Evolutionary conservation across 2,888 invertebrate species (phyloP), one percentile per base, ranked within the genome.

Genomic region (Drosophila tripunctata): DNA sequence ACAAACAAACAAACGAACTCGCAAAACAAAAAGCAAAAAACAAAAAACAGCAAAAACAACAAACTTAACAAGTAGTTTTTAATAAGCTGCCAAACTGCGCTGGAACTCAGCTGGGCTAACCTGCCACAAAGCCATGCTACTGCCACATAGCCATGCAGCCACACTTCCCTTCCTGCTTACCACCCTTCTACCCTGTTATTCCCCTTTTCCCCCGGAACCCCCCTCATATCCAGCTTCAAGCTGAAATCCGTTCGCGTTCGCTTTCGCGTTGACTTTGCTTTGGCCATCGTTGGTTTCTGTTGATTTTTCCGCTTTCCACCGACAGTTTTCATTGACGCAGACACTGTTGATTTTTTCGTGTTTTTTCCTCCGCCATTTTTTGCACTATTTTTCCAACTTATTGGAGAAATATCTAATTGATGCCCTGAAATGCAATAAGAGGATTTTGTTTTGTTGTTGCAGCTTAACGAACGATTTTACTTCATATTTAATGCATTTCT

Each of bases 21-120:
- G 15, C 21, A 47, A 38, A 36, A 17, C n/a, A 15, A 24, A 56
- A 30, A 35, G 31, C 41, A 35, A 31, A 45, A 19, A 33, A 17
- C 27, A n/a, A 38, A 56, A 66, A 62, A 62, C 52, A 66, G 51
- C 38, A 54, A 63, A 76, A 76, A 64, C 78, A 75, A 77, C 64
- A 75, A 78, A 76, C 78, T 75, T 76, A 70, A 75, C 75, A 76
- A 76, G 78, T 76, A 71, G 63, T 78, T 76, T 78, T 76, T 76
- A 76, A 76, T 76, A 78, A 76, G 75, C 75, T 75, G 44, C 67
- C 56, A 66, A 75, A 71, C 73, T 66, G 51, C 40, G 15, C 56
- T 45, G 36, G 27, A 27, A 27, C 40, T 47, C 44, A 52, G 31
- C 45, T 24, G 40, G 17, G 40, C 36, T 35, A 62, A 48, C 24